phyloP scores from a whole-genome alignment of 2,113 vertebrate genomes.

The Datnioides undecimradiatus region DNA sequence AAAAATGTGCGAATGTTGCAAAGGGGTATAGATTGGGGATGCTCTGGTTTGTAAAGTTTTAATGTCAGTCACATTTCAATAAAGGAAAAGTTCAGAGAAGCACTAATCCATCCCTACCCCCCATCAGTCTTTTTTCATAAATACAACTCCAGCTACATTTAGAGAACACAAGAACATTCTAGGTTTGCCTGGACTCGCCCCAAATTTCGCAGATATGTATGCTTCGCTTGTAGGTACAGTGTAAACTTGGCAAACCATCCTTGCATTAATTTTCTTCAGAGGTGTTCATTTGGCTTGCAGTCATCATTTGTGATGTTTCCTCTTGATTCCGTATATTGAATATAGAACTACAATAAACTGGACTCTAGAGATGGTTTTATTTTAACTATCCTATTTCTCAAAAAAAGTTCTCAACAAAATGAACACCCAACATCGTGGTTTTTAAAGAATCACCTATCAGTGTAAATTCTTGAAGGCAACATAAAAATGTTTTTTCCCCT shows the following conservation, averaged over 20 bases:
- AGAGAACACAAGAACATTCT: conserved; percentile 74
- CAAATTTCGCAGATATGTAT: conserved; percentile 76
- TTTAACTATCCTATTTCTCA: conserved; percentile 79
- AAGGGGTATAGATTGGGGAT: conserved; percentile 57
- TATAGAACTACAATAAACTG: conserved; percentile 82
- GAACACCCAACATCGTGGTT: conserved; percentile 79
- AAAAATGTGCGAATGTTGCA: conserved; percentile 64
- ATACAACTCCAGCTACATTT: conserved; percentile 81
- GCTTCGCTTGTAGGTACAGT: conserved; percentile 76
- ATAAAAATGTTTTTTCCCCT: conserved; percentile 79
- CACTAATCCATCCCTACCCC: conserved; percentile 63
- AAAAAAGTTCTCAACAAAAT: conserved; percentile 83
- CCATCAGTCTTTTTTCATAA: conserved; percentile 77
- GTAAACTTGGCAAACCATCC: conserved; percentile 81
- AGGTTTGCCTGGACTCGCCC: conserved; percentile 73
- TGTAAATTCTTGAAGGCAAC: conserved; percentile 87
- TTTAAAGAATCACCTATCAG: conserved; percentile 81
- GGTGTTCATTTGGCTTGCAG: conserved; percentile 80
- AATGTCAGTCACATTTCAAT: conserved; percentile 65
- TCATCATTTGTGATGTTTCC: conserved; percentile 73
- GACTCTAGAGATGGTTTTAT: conserved; percentile 79
- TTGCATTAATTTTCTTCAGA: conserved; percentile 75
- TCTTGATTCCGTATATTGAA: conserved; percentile 73
- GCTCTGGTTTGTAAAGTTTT: conserved; percentile 72
- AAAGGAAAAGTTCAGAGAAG: conserved; percentile 73